Evolutionary conservation across 2,113 vertebrate genomes (phyloP).

Genomic region (Chitala chitala): DNA sequence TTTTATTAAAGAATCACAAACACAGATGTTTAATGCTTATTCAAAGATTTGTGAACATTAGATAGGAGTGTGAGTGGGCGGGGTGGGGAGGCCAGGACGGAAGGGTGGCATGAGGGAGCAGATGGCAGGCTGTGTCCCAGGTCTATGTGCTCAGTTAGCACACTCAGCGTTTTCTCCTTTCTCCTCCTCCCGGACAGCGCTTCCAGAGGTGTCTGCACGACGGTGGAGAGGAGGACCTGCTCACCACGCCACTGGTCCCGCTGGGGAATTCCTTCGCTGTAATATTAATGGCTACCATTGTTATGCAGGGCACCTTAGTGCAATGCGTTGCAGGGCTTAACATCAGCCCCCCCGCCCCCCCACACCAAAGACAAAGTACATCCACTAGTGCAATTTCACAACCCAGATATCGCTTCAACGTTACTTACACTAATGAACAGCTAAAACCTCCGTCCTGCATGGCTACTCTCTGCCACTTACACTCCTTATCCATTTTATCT

Average conservation of each 20-base stretch:
- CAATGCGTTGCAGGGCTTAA: slow-evolving; percentile 39
- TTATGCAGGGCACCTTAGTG: slow-evolving; percentile 51
- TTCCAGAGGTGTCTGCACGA: slow-evolving; percentile 48
- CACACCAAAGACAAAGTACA: too few species aligned
- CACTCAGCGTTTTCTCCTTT: slow-evolving; percentile 49
- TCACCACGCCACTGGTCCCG: slow-evolving; percentile 49
- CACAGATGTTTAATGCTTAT: neutral
- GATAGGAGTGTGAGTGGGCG: neutral
- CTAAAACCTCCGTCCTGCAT: neutral
- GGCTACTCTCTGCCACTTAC: neutral
- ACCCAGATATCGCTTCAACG: neutral
- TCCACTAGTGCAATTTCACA: neutral
- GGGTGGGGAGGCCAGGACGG: neutral
- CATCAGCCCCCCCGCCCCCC: slow-evolving; percentile 38
- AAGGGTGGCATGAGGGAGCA: slow-evolving; percentile 40
- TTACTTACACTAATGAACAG: neutral
- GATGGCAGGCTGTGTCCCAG: slow-evolving; percentile 49
- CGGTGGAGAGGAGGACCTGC: slow-evolving; percentile 51
- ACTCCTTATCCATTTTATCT: neutral
- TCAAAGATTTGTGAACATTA: neutral
- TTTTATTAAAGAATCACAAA: neutral
- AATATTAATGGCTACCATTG: slow-evolving; percentile 63
- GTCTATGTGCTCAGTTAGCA: slow-evolving; percentile 55
- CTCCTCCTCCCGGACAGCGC: slow-evolving; percentile 36
- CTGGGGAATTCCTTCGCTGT: slow-evolving; percentile 52